Evolutionary conservation across 2,113 vertebrate genomes (phyloP).

Genomic region (Rhodinocichla rosea): DNA sequence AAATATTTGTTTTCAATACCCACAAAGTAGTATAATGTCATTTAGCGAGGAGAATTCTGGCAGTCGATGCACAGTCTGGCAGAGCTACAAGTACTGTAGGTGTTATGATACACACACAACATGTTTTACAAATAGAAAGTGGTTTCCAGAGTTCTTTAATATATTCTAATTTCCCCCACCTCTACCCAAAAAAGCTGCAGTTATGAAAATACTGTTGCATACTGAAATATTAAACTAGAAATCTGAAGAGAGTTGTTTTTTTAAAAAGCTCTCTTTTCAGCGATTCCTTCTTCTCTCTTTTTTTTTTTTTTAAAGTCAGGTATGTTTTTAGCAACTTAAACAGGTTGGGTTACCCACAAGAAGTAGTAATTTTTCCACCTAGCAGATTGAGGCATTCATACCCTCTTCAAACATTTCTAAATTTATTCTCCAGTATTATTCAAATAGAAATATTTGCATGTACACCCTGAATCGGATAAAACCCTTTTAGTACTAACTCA

Average conservation of each 20-base stretch:
- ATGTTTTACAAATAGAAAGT: constrained; percentile 75
- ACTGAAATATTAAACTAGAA: constrained; percentile 73
- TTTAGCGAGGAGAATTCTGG: constrained; percentile 44
- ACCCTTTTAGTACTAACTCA: constrained; percentile 60
- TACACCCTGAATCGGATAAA: constrained; percentile 67
- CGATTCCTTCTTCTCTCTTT: constrained; percentile 27
- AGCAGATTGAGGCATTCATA: constrained; percentile 78
- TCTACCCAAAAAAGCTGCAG: constrained; percentile 72
- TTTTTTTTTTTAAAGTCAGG: constrained; percentile 27
- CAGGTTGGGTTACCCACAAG: constrained; percentile 79
- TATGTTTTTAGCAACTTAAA: constrained; percentile 83
- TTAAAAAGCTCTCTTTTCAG: constrained; percentile 72
- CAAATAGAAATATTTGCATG: constrained; percentile 78
- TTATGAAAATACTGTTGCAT: constrained; percentile 76
- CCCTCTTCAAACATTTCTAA: constrained; percentile 80
- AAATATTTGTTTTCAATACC: constrained; percentile 54
- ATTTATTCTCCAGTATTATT: constrained; percentile 79
- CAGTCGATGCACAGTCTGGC: background rate
- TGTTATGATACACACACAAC: constrained; percentile 69
- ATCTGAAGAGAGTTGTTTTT: constrained; percentile 69
- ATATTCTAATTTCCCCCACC: constrained; percentile 72
- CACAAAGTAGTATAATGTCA: constrained; percentile 45
- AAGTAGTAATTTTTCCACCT: constrained; percentile 78
- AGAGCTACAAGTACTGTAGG: constrained; percentile 45
- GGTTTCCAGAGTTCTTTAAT: constrained; percentile 74